A percentile compares a stretch with the other conserved stretches of the same genome.
Evolutionary conservation across 2,797 vertebrate genomes (phyloP).

Genomic region (Onychomys torridus): DNA sequence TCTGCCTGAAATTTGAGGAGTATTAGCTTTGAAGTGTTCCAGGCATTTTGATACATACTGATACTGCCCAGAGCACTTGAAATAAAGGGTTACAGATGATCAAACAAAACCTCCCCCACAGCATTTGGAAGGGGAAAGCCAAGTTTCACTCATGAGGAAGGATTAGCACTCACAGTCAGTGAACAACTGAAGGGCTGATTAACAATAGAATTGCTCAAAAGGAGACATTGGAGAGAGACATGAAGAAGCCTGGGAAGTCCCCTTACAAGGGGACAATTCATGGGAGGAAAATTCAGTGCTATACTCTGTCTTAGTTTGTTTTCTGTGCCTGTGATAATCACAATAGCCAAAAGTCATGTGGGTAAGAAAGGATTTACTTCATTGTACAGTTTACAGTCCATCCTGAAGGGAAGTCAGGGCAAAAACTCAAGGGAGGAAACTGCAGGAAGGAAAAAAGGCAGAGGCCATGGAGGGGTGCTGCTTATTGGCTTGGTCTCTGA

Average conservation of each 20-base stretch:
- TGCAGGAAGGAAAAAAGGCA: background rate
- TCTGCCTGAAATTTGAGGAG: background rate
- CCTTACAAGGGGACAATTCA: background rate
- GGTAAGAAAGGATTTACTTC: background rate
- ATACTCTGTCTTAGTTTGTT: background rate
- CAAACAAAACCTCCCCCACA: background rate
- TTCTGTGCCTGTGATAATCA: background rate
- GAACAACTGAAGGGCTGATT: background rate
- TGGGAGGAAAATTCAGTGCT: background rate
- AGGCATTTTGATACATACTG: background rate
- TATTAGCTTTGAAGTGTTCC: background rate
- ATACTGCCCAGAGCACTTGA: background rate
- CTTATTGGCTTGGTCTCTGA: background rate
- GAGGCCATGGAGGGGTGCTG: background rate
- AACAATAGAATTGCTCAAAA: background rate
- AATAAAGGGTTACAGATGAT: background rate
- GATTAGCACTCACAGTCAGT: background rate
- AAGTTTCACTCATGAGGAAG: background rate
- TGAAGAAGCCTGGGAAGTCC: background rate
- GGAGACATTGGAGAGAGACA: background rate
- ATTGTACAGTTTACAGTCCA: background rate
- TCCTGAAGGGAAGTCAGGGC: background rate
- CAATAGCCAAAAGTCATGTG: background rate
- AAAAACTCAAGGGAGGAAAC: background rate
- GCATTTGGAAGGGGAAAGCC: background rate